Evolutionary conservation across 2,797 vertebrate species (phyloP), one percentile per base, ranked within the genome.

Genomic region (Notolepis coatsorum): DNA sequence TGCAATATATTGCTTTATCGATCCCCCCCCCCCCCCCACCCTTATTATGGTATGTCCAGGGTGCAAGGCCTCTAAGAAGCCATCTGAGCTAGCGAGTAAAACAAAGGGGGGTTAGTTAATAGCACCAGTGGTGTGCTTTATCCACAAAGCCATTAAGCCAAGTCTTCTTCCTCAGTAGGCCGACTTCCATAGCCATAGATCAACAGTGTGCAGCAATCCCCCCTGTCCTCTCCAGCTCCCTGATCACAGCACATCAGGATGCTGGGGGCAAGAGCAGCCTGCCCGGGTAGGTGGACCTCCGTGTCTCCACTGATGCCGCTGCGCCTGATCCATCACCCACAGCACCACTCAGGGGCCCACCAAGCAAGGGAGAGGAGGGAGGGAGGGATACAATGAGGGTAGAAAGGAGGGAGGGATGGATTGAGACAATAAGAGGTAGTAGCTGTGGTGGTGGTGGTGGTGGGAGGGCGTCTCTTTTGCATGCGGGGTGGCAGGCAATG

Each of bases 401-500:
- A 65, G 57, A 69, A 50, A 60, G n/a, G 33, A 35, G 33, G 12
- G 10, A 33, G 2, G 12, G 10, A 35, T 13, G n/a, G 18, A 7
- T 21, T 8, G 0, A 42, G 5, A 4, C 21, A 37, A 43, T 58
- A 27, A 61, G 71, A 67, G 57, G 68, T 61, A 15, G 58, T 1
- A 31, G n/a, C 13, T 24, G 58, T 35, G 46, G 52, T 21, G 25
- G 57, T 24, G 48, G 63, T 60, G 71, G 9, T 35, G 66, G 17
- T 23, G 61, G 15, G 42, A 65, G 61, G 65, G 56, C 38, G 71
- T 75, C 80, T 86, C 61, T 80, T 93, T 90, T 93, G 90, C 90
- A 93, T 93, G 83, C 75, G 7, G 78, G 83, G 81, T 74, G 79
- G 87, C 83, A 75, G 84, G 91, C 81, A 90, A 94, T 93, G 88